Base-by-base conservation (phyloP, 1,140 invertebrate genomes). In the Chionoecetes opilio region DNA sequence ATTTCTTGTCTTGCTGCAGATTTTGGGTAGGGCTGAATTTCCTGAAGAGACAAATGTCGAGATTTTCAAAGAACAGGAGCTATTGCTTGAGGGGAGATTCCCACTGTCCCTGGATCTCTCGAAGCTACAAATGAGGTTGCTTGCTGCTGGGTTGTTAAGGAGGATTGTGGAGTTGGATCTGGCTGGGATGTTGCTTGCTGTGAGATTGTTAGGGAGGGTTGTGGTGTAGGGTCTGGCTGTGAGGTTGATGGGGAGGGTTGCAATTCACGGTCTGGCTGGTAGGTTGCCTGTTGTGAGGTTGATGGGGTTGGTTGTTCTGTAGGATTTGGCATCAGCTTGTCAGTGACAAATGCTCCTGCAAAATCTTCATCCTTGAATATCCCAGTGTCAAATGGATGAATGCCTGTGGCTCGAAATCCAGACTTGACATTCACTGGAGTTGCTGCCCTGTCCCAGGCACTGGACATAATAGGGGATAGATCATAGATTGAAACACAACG, bases 401-500 rank as follows among this genome's bases (percentile, higher is more conserved):
- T 90, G 35, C 35, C 88, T 38, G 88, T 90, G 88, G 35, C 29
- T 31, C 88, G 5, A 46, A 90, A 90, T 90, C 88, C 88, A 38
- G 88, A 37, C 41, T 90, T 90, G 35, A 90, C 9, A 90, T 90
- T 90, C 34, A 90, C 88, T 31, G 88, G 88, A 38, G 38, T 90
- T 90, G 38, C 38, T 90, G 88, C 11, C 41, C 88, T 90, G 88
- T 90, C 88, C 88, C 88, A 90, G 38, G 88, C 35, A 90, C 35
- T 90, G 35, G 35, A 38, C 38, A 90, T 41, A n/a, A 90, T 46
- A 38, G 88, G 88, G 38, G 6, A 14, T 5, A 90, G 38, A 41
- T 90, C 88, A 90, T 90, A 90, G 88, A 90, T 90, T 37, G 88
- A 37, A 9, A 38, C 38, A 46, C 35, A 46, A 90, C 35, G 38